phyloP scores from a whole-genome alignment of 2,113 vertebrate genomes.

The Propithecus coquereli region DNA sequence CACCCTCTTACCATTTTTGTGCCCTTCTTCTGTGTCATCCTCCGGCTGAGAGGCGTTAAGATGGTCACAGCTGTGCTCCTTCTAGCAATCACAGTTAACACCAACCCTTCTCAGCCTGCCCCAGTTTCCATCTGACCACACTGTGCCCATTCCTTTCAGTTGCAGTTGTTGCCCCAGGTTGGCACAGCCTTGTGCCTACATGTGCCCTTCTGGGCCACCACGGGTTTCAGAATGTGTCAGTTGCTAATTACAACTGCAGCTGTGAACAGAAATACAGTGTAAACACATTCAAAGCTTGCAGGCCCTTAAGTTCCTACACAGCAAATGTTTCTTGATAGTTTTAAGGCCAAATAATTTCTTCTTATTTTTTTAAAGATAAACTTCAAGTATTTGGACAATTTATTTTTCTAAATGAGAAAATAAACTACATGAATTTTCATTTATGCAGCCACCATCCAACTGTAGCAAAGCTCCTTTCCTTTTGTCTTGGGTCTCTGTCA shows the following conservation, averaged over 20 bases:
- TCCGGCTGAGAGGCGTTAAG: background rate
- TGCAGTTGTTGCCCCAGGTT: background rate
- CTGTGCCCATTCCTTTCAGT: background rate
- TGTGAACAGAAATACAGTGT: slow-evolving; percentile 1
- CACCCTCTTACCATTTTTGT: slow-evolving; percentile 2
- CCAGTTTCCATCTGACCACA: slow-evolving; percentile 29
- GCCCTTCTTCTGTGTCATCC: background rate
- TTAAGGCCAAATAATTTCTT: background rate
- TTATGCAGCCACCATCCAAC: background rate
- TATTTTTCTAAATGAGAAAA: slow-evolving; percentile 2
- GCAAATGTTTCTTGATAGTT: background rate
- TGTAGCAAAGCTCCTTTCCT: background rate
- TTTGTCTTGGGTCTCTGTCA: background rate
- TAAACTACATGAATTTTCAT: background rate
- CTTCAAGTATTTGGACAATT: background rate
- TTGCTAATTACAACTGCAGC: slow-evolving; percentile 7
- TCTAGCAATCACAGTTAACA: slow-evolving; percentile 21
- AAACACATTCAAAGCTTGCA: background rate
- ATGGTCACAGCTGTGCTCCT: slow-evolving; percentile 53
- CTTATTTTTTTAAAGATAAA: background rate
- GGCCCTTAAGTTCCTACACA: background rate
- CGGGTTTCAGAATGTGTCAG: slow-evolving; percentile 54
- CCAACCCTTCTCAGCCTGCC: background rate
- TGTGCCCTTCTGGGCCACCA: background rate
- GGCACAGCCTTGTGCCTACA: background rate